A percentile compares a stretch with the other conserved stretches of the same genome.
phyloP scores from a whole-genome alignment of 1,140 invertebrate species.

The Hydropsyche tenuis region DNA sequence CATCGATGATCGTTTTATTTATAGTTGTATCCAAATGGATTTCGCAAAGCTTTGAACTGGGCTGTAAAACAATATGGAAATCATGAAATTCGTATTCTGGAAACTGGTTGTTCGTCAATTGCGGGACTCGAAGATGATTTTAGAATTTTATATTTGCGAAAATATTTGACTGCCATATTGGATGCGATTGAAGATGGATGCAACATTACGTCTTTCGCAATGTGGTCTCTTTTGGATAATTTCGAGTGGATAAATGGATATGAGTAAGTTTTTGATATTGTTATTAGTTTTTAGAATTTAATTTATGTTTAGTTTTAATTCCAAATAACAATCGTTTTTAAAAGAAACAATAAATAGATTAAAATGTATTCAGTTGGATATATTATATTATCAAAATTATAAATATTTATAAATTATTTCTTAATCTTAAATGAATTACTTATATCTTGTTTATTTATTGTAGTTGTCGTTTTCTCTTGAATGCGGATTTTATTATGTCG shows the following conservation, averaged over 20 bases:
- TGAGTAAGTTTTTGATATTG: conserved; percentile 52
- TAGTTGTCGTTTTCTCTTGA: too few relatives aligned
- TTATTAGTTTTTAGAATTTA: conserved; percentile 38
- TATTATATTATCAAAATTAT: too few relatives aligned
- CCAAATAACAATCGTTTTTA: conserved; percentile 18
- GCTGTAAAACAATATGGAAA: conserved; percentile 69
- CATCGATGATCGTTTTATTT: not conserved
- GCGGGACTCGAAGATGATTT: conserved; percentile 55
- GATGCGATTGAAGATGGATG: conserved; percentile 52
- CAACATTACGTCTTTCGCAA: conserved; percentile 63
- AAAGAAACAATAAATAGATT: too few relatives aligned
- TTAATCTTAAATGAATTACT: too few relatives aligned
- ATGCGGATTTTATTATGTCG: too few relatives aligned
- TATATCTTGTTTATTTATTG: too few relatives aligned
- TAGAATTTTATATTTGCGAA: conserved; percentile 56
- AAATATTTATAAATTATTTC: too few relatives aligned
- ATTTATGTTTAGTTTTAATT: not conserved
- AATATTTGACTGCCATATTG: conserved; percentile 51
- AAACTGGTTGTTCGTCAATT: conserved; percentile 69
- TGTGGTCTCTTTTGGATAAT: conserved; percentile 71
- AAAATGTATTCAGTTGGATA: too few relatives aligned
- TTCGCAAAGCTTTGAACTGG: conserved; percentile 68
- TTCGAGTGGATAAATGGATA: conserved; percentile 67
- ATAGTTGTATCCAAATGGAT: conserved; percentile 65
- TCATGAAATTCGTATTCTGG: conserved; percentile 68